Evolutionary conservation across 2,888 invertebrate species (phyloP), one percentile per base, ranked within the genome.

Genomic region (Drosophila rellima): DNA sequence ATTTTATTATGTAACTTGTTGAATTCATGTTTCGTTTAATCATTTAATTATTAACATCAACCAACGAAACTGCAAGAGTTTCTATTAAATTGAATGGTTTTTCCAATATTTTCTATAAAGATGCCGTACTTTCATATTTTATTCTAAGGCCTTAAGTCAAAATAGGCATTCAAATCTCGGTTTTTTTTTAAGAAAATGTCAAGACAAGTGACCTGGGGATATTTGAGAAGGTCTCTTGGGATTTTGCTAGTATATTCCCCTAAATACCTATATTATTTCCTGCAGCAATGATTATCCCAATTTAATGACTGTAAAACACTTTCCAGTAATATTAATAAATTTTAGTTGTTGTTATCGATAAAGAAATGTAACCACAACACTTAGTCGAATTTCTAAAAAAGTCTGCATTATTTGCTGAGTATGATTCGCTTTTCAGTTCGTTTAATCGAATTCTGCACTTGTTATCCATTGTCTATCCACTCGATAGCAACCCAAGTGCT

Each of bases 1-100:
- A 54, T n/a, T 39, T 33, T 13, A 13, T 35, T 11, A 40, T 40
- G n/a, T 33, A 29, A 33, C 23, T 60, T 60, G 2, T n/a, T 31
- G 0, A 4, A 26, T 3, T 20, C 4, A 11, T 11, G 15, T 42
- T n/a, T 20, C 11, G 35, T 6, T 15, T 13, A 18, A 13, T 29
- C 39, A 26, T 26, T 39, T n/a, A 15, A 20, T n/a, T 26, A 10
- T 13, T 23, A 15, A 15, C 10, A 54, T 31, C n/a, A 20, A n/a
- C 10, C 13, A 4, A 33, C n/a, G 6, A n/a, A 7, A 26, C 26
- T 26, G 26, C 6, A 26, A 37, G 15, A 7, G 35, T 35, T 51
- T 3, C 37, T 13, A n/a, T 47, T 29, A 29, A 44, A 44, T 26
- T 10, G 11, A 13, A 35, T n/a, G 35, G 35, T n/a, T n/a, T n/a